A percentile compares a stretch with the other conserved stretches of the same genome.
Evolutionary conservation across 2,888 invertebrate species (phyloP).

Genomic region (Hydropsyche betteni): DNA sequence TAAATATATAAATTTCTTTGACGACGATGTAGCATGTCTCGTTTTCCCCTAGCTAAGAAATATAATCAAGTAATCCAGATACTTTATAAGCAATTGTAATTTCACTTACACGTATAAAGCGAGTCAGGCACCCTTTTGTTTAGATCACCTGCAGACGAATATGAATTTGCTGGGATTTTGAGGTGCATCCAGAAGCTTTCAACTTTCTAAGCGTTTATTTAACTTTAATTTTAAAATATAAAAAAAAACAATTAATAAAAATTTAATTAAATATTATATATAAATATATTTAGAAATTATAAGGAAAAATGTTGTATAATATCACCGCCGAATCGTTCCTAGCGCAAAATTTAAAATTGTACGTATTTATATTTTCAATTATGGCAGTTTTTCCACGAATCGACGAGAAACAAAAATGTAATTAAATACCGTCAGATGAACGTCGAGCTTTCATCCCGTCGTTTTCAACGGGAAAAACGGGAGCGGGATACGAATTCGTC

Average conservation of each 20-base stretch:
- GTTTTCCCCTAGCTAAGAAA: background rate
- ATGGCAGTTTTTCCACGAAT: background rate
- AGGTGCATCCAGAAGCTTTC: background rate
- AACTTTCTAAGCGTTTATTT: background rate
- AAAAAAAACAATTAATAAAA: background rate
- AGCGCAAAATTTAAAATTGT: too few relatives aligned
- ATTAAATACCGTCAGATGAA: slow-evolving; percentile 26
- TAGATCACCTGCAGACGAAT: background rate
- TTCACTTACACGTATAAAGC: background rate
- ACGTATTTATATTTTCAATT: too few relatives aligned
- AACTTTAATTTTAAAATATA: background rate
- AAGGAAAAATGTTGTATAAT: too few relatives aligned
- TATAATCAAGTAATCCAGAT: background rate
- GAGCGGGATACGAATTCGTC: slow-evolving; percentile 10
- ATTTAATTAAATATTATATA: background rate
- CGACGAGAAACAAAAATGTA: slow-evolving; percentile 1
- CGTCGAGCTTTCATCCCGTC: slow-evolving; percentile 8
- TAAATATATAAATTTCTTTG: too few relatives aligned
- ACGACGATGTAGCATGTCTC: background rate
- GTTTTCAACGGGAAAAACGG: slow-evolving; percentile 22
- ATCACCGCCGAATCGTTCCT: too few relatives aligned
- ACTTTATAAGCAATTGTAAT: slow-evolving; percentile 18
- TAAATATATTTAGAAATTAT: too few relatives aligned
- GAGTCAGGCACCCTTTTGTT: slow-evolving; percentile 9
- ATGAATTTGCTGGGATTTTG: background rate